These are phyloP conservation scores for Drosophila borealis DNA, from an alignment of 2,888 invertebrate species.

Conservation along the genomic window DNA sequence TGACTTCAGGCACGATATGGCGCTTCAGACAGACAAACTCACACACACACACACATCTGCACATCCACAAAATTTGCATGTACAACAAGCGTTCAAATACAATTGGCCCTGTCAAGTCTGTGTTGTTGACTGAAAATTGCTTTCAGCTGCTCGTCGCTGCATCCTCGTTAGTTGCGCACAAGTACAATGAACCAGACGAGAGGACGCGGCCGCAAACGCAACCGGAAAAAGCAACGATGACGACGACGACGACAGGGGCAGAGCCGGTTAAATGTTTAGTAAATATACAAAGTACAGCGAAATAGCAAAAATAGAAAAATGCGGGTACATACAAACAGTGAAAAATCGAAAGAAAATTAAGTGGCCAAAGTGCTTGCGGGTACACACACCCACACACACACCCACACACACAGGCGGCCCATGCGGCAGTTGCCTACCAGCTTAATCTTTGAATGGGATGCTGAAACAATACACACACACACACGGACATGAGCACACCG, in stretches of 20 bases:
- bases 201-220: constrained; percentile 8
- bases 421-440: constrained; percentile 25
- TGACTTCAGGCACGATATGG: constrained; percentile 35
- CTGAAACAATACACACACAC: constrained; percentile 15
- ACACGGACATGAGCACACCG: constrained; percentile 1
- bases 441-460: constrained; percentile 40
- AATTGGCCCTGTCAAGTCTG: constrained; percentile 46
- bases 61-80: constrained; percentile 8
- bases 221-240: background rate
- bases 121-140: constrained; percentile 55
- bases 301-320: constrained; percentile 5
- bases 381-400: constrained; percentile 4
- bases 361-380: constrained; percentile 29
- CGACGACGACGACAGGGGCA: background rate
- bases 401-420: background rate
- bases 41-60: constrained; percentile 13
- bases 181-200: constrained; percentile 55
- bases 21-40: constrained; percentile 9
- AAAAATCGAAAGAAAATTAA: constrained; percentile 71
- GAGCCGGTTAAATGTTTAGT: constrained; percentile 41
- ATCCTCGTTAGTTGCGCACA: constrained; percentile 49
- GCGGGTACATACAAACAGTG: constrained; percentile 43
- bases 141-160: constrained; percentile 49
- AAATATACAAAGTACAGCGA: constrained; percentile 20
- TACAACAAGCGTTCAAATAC: constrained; percentile 8